phyloP scores from a whole-genome alignment of 2,888 invertebrate species.

The Myopa testacea region DNA sequence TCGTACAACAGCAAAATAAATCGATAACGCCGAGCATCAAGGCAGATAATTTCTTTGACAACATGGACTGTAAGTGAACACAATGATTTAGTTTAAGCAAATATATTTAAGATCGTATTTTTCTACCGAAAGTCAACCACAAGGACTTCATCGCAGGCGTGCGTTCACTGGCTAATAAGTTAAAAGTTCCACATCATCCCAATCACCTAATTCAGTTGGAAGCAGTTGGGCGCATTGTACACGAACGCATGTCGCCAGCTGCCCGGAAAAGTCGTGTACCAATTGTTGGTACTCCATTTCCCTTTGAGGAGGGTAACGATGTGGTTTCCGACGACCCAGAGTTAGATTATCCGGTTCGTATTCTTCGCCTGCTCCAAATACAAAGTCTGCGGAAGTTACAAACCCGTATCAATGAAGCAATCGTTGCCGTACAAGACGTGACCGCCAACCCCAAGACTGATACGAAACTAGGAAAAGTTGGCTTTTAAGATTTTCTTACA shows the following conservation, averaged over 20 bases:
- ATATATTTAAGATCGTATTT: conserved; percentile 10
- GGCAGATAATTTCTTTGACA: conserved; percentile 86
- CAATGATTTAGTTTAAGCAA: background rate
- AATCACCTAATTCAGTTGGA: conserved; percentile 82
- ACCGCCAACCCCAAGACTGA: conserved; percentile 98
- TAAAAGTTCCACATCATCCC: conserved; percentile 85
- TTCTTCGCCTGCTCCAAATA: conserved; percentile 80
- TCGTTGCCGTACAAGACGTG: conserved; percentile 90
- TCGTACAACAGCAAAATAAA: conserved; percentile 71
- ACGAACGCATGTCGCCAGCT: conserved; percentile 72
- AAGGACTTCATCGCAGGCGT: conserved; percentile 87
- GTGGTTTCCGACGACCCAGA: conserved; percentile 72
- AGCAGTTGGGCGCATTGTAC: conserved; percentile 75
- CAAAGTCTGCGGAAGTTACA: conserved; percentile 75
- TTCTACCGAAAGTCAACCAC: conserved; percentile 75
- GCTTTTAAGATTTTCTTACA: conserved; percentile 63
- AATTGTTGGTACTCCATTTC: conserved; percentile 74
- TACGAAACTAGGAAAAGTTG: conserved; percentile 92
- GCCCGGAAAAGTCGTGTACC: conserved; percentile 63
- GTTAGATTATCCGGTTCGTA: conserved; percentile 80
- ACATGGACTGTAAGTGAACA: conserved; percentile 80
- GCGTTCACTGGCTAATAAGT: conserved; percentile 79
- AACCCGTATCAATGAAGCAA: conserved; percentile 92
- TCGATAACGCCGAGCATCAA: conserved; percentile 78
- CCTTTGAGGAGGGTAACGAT: conserved; percentile 75